Evolutionary conservation across 2,113 vertebrate species (phyloP).

Genomic region (Saiga tatarica): DNA sequence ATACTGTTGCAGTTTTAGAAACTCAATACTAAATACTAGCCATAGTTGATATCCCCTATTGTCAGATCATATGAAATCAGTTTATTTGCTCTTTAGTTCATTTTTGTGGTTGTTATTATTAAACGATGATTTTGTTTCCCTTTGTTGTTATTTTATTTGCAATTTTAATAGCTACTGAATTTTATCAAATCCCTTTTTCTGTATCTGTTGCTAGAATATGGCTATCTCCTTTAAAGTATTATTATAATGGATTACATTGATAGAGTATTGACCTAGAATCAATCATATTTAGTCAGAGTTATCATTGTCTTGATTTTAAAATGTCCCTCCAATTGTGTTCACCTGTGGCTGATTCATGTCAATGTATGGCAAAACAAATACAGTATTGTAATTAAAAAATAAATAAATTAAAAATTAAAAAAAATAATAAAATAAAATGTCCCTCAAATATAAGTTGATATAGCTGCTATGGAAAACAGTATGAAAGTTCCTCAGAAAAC

Average conservation of each 20-base stretch:
- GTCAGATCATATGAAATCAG: neutral
- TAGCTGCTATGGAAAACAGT: neutral
- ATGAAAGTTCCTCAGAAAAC: neutral
- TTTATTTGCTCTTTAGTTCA: constrained; percentile 4
- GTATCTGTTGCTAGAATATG: neutral
- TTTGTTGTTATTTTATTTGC: neutral
- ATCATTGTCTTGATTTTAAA: neutral
- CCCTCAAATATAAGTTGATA: neutral
- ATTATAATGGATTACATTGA: neutral
- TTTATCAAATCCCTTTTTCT: neutral
- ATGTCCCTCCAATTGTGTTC: too few relatives aligned
- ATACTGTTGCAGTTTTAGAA: neutral
- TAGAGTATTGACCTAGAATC: neutral
- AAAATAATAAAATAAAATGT: too few relatives aligned
- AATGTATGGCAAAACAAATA: too few relatives aligned
- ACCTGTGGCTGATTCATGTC: too few relatives aligned
- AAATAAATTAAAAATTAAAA: too few relatives aligned
- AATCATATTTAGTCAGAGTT: neutral
- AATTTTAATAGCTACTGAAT: neutral
- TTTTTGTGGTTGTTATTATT: neutral
- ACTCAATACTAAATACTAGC: neutral
- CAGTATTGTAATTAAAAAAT: too few relatives aligned
- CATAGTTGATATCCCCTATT: neutral
- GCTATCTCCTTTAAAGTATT: neutral
- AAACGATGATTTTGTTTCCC: neutral